Evolutionary conservation across 2,888 invertebrate genomes (phyloP).

Genomic region (Alloplasta piceator): DNA sequence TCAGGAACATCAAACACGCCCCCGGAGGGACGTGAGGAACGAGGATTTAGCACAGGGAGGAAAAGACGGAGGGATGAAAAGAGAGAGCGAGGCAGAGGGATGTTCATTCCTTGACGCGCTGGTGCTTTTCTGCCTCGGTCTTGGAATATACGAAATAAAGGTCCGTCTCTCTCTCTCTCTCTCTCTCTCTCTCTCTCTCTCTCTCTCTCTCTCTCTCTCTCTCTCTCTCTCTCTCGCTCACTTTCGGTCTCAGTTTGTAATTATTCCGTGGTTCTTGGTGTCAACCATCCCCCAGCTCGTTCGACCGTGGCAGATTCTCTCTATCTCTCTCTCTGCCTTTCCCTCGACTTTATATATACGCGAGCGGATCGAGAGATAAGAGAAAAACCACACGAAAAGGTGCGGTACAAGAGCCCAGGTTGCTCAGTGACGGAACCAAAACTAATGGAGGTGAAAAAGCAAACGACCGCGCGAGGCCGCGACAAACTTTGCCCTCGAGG

Average conservation of each 20-base stretch:
- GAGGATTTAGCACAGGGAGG: constrained; percentile 7
- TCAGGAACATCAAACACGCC: constrained; percentile 40
- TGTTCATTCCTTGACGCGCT: constrained; percentile 34
- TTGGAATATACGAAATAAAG: constrained; percentile 25
- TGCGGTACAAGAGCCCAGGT: constrained; percentile 23
- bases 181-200: too few species aligned
- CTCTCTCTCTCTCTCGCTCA: constrained; percentile 8
- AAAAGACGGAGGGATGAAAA: constrained; percentile 23
- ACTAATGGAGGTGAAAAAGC: constrained; percentile 22
- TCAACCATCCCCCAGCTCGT: constrained; percentile 23
- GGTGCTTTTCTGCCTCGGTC: constrained; percentile 10
- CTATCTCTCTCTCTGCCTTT: constrained; percentile 8
- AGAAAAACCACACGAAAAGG: constrained; percentile 20
- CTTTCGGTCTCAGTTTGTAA: constrained; percentile 43
- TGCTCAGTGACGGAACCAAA: constrained; percentile 3
- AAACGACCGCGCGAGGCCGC: constrained; percentile 38
- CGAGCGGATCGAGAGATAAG: constrained; percentile 38
- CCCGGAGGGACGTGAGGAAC: constrained; percentile 19
- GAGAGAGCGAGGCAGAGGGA: constrained; percentile 21
- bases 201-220: constrained; percentile 11
- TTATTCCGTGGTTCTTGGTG: constrained; percentile 54
- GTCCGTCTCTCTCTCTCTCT: constrained; percentile 11
- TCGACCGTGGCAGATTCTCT: neutral
- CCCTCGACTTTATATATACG: constrained; percentile 1
- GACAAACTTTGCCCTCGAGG: constrained; percentile 38